phyloP scores from a whole-genome alignment of 2,797 vertebrate genomes.

The Rhinella marina region DNA sequence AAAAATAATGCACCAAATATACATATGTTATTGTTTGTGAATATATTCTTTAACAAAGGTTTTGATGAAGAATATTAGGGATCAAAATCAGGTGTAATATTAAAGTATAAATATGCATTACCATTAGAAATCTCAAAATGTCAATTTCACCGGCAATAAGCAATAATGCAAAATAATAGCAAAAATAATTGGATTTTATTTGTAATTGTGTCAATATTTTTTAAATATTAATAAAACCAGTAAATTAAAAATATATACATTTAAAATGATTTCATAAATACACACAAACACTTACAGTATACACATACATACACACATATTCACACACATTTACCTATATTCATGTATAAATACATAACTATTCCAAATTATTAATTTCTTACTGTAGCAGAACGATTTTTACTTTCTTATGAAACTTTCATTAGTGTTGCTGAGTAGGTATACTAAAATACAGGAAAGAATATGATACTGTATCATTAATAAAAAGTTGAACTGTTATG shows the following conservation, averaged over 20 bases:
- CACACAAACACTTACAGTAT: background rate
- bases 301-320: background rate
- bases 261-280: background rate
- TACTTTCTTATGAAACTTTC: conserved; percentile 71
- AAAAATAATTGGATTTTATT: too few relatives aligned
- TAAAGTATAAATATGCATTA: too few relatives aligned
- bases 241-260: background rate
- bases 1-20: background rate
- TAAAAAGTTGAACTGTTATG: conserved; percentile 74
- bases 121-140: too few relatives aligned
- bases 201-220: too few relatives aligned
- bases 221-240: background rate
- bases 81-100: too few relatives aligned
- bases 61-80: background rate
- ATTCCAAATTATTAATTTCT: conserved; percentile 62
- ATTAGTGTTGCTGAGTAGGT: conserved; percentile 68
- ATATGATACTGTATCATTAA: conserved; percentile 75
- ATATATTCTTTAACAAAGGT: background rate
- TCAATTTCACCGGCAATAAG: too few relatives aligned
- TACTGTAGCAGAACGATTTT: conserved; percentile 63
- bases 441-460: conserved; percentile 72
- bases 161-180: too few relatives aligned
- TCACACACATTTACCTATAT: background rate
- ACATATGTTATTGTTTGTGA: background rate
- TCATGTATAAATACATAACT: background rate